These are phyloP conservation scores for Pseudomyrmex dendroicus DNA, from an alignment of 1,140 invertebrate species.

Conservation along the genomic window DNA sequence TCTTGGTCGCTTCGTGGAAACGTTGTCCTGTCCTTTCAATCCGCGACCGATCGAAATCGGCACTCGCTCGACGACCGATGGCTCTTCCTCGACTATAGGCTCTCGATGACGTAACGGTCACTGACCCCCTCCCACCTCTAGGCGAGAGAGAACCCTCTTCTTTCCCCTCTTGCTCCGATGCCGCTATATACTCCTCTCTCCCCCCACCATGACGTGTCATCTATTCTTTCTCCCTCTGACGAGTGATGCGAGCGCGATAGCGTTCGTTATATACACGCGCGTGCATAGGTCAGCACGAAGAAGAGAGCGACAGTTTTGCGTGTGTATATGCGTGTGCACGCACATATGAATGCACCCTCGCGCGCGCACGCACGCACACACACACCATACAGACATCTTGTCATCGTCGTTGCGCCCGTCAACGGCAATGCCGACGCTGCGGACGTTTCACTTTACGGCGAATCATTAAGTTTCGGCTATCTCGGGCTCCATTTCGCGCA, in stretches of 20 bases:
- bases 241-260: conserved; percentile 66
- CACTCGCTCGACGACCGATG: conserved; percentile 66
- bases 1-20: not conserved
- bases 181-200: not conserved
- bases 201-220: conserved; percentile 52
- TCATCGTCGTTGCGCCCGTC: not conserved
- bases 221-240: conserved; percentile 71
- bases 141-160: conserved; percentile 33
- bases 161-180: not conserved
- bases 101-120: conserved; percentile 84
- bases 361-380: no score
- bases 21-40: conserved; percentile 7
- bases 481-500: not conserved
- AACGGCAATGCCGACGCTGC: conserved; percentile 10
- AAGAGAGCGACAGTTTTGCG: conserved; percentile 49
- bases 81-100: conserved; percentile 72
- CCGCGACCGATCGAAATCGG: conserved; percentile 69
- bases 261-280: conserved; percentile 49
- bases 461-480: conserved; percentile 46
- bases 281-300: conserved; percentile 54
- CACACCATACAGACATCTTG: not conserved
- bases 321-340: not conserved
- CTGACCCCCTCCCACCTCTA: conserved; percentile 79
- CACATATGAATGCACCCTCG: not conserved
- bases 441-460: conserved; percentile 42